phyloP scores from a whole-genome alignment of 2,888 invertebrate species.

The Lithosia quadra region DNA sequence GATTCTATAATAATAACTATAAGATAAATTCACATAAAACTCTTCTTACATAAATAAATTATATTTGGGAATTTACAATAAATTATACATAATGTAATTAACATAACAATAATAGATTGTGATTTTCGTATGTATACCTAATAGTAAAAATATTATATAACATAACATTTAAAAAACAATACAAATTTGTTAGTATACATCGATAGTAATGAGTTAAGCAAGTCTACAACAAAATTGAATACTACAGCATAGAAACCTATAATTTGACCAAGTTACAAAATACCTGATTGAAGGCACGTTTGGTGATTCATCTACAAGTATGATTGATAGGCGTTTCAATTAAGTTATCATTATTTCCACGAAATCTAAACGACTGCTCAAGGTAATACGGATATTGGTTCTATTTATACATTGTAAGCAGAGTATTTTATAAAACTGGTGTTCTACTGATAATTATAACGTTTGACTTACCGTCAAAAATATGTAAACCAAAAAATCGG shows the following conservation, averaged over 20 bases:
- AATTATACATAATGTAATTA: not conserved
- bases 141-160: not conserved
- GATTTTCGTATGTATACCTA: not conserved
- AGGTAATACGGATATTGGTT: not conserved
- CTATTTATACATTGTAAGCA: not conserved
- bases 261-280: not conserved
- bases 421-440: not conserved
- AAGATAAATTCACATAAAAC: not conserved
- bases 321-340: not conserved
- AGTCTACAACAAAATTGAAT: not conserved
- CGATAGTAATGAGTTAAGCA: conserved; percentile 16
- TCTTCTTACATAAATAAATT: not conserved
- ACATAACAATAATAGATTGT: not conserved
- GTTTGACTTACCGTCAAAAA: not conserved
- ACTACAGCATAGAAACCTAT: not conserved
- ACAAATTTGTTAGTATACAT: not conserved
- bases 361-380: not conserved
- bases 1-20: not conserved
- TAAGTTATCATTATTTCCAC: not conserved
- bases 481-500: not conserved
- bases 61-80: not conserved
- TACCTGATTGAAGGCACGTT: not conserved
- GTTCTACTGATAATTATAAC: not conserved
- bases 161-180: not conserved
- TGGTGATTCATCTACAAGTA: not conserved